Percentiles rank a stretch among this genome's conserved stretches.
These are phyloP conservation scores for Caranx melampygus DNA, from an alignment of 2,113 vertebrate species.

Conservation along the genomic window DNA sequence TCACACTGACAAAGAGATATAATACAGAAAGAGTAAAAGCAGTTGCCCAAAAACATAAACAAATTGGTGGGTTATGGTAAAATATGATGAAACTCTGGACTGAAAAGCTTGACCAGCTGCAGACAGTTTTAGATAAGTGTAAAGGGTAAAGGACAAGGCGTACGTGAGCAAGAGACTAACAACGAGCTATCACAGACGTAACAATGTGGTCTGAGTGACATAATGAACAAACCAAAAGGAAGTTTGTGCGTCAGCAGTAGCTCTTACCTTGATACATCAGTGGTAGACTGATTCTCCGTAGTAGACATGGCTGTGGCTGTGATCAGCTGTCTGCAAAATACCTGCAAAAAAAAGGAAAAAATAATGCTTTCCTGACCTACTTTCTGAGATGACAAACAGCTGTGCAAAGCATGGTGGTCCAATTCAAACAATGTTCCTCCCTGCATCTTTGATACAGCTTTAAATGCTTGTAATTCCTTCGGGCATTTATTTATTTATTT, in stretches of 20 bases:
- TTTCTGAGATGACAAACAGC: neutral
- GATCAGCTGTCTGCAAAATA: neutral
- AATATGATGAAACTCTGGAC: neutral
- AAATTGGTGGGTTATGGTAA: neutral
- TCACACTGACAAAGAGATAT: neutral
- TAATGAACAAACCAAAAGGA: neutral
- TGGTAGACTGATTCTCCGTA: accelerated
- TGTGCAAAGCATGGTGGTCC: neutral
- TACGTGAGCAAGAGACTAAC: neutral
- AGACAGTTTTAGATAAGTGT: neutral
- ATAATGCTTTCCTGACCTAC: neutral
- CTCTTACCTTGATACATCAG: neutral
- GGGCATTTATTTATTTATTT: too few relatives aligned
- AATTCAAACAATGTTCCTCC: neutral
- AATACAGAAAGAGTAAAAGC: neutral
- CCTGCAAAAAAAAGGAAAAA: neutral
- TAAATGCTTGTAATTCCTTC: neutral
- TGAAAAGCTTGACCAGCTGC: neutral
- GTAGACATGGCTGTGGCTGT: neutral
- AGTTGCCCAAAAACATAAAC: neutral
- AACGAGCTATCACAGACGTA: neutral
- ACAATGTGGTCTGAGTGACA: neutral
- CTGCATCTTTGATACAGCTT: neutral
- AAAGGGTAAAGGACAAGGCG: neutral
- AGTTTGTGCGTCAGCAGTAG: neutral